Conservation (phyloP, 53 echinoderm and acorn worm genomes). For the Zoroaster sp. region DNA sequence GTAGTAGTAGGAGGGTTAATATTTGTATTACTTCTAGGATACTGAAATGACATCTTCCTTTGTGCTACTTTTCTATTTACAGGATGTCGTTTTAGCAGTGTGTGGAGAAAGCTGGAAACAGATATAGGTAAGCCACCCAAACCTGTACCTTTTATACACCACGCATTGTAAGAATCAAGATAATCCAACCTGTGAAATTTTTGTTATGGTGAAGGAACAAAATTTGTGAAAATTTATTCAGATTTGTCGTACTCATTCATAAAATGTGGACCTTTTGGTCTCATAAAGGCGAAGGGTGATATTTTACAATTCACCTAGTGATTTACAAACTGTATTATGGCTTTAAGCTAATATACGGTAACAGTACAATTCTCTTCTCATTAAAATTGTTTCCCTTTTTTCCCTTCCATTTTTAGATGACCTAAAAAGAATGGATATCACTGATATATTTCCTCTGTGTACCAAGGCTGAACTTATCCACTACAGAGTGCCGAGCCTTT, state of each 20-base stretch:
- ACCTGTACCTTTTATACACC: too few relatives aligned
- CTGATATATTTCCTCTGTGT: conserved; percentile 81
- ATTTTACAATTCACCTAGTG: background rate
- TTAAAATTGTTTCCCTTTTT: background rate
- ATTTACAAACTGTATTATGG: background rate
- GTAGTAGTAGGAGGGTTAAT: too few relatives aligned
- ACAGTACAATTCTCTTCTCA: background rate
- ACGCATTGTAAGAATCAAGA: too few relatives aligned
- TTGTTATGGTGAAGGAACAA: too few relatives aligned
- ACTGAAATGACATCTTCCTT: background rate
- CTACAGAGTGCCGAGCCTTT: conserved; percentile 80
- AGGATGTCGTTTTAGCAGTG: conserved; percentile 84
- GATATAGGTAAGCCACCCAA: conserved; percentile 74
- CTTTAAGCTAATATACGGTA: background rate
- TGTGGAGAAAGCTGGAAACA: conserved; percentile 73
- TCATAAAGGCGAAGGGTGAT: too few relatives aligned
- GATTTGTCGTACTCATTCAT: too few relatives aligned
- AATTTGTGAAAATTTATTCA: too few relatives aligned
- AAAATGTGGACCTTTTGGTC: too few relatives aligned
- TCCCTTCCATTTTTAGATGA: conserved; percentile 41
- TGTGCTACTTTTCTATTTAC: background rate
- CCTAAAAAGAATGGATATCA: conserved; percentile 58
- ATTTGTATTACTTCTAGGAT: background rate
- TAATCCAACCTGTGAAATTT: too few relatives aligned
- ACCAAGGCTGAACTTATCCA: conserved; percentile 80